Evolutionary conservation across 2,797 vertebrate species (phyloP).

Genomic region (Esox masquinongy): DNA sequence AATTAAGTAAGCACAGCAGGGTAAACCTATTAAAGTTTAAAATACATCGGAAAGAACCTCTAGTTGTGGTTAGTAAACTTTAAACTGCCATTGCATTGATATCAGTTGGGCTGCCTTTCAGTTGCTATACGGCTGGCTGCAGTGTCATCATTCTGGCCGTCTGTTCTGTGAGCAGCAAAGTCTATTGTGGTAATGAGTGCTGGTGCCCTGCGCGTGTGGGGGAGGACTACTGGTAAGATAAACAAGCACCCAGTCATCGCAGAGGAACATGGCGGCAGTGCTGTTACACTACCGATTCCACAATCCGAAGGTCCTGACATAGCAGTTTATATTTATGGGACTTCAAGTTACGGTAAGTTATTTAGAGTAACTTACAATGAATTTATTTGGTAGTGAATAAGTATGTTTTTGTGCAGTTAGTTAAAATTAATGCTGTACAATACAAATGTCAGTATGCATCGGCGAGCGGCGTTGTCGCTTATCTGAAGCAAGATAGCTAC

Average conservation of each 20-base stretch:
- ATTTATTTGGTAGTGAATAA: neutral
- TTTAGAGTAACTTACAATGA: neutral
- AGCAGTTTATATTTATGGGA: slow-evolving; percentile 8
- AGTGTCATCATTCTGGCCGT: slow-evolving; percentile 8
- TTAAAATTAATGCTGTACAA: neutral
- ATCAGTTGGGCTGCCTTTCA: neutral
- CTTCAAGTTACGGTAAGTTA: slow-evolving; percentile 13
- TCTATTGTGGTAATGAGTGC: slow-evolving; percentile 14
- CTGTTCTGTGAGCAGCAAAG: neutral
- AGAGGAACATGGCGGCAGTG: slow-evolving; percentile 65
- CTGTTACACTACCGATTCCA: slow-evolving; percentile 3
- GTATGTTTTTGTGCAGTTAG: neutral
- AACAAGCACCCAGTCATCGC: slow-evolving; percentile 62
- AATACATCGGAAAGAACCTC: neutral
- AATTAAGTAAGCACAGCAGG: neutral
- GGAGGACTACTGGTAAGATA: slow-evolving; percentile 53
- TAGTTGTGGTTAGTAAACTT: neutral
- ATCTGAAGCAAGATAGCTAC: slow-evolving; percentile 1
- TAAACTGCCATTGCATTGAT: neutral
- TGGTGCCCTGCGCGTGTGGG: slow-evolving; percentile 30
- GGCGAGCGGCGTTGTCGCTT: slow-evolving; percentile 7
- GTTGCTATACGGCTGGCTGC: slow-evolving; percentile 5
- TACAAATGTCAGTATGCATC: slow-evolving; percentile 3
- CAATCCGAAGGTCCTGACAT: slow-evolving; percentile 1
- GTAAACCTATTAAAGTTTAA: neutral